Evolutionary conservation across 2,113 vertebrate genomes (phyloP).

Genomic region (Toxotes chatareus): DNA sequence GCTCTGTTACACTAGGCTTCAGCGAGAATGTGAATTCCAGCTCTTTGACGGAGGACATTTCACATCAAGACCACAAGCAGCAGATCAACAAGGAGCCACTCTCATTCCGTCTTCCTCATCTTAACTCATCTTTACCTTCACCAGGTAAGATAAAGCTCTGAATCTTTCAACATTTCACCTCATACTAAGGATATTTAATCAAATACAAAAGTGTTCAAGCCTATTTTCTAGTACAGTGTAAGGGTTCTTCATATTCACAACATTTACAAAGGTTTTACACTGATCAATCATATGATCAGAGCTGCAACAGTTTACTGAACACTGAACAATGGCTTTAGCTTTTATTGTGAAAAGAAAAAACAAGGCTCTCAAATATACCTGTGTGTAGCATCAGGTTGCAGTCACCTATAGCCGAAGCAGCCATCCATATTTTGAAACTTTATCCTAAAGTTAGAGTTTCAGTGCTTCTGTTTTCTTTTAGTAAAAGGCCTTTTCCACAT

Average conservation of each 20-base stretch:
- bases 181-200: not conserved
- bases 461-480: not conserved
- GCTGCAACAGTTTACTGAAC: not conserved
- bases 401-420: conserved; percentile 23
- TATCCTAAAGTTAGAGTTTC: conserved; percentile 29
- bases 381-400: conserved; percentile 52
- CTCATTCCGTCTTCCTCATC: not conserved
- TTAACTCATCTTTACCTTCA: not conserved
- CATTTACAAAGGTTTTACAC: not conserved
- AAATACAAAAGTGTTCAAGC: not conserved
- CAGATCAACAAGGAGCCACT: conserved; percentile 20
- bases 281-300: not conserved
- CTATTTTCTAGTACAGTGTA: no score
- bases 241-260: not conserved
- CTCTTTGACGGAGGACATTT: conserved; percentile 37
- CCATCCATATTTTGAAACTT: conserved; percentile 6
- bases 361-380: not conserved
- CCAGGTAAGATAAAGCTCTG: conserved; percentile 29
- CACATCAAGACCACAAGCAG: not conserved
- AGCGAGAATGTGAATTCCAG: conserved; percentile 9
- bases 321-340: not conserved
- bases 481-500: not conserved
- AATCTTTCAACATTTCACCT: not conserved
- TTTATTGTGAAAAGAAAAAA: conserved; percentile 50
- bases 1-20: conserved; percentile 40